Base-by-base conservation (phyloP, 1,140 invertebrate genomes). In the Tetragonula clypearis region DNA sequence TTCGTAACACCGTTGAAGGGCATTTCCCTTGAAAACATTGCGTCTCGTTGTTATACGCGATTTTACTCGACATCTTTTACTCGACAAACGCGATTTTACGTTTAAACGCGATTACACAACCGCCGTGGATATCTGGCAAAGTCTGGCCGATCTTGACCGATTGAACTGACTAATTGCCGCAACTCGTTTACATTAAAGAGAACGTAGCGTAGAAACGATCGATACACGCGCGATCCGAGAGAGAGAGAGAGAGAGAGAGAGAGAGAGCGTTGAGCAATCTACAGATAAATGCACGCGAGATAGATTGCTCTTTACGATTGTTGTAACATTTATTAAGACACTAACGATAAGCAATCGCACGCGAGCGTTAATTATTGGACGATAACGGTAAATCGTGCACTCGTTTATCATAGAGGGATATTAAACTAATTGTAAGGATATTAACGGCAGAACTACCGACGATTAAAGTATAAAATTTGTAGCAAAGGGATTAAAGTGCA, bases 241-340 rank as follows among this genome's bases (percentile, higher is more conserved):
- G 41, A 41, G 30, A 30, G 30, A 26, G 41, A 41, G 12, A 9
- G 12, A 26, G 41, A 41, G 56, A 9, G 12, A 26, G 41, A 41
- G 30, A 30, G 30, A 26, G 41, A 41, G 12, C n/a, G 82, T 53
- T 66, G 26, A 68, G 49, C 65, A 78, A 68, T 68, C 55, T 73
- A 35, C 0, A 77, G 74, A 83, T 79, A 72, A 79, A 79, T 79
- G 35, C 56, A 79, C 68, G 82, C 56, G 41, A 84, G 68, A 79
- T 79, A 65, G 77, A 84, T 84, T 62, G 56, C 41, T 30, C n/a
- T 30, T 55, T 17, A 41, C 68, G 82, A 79, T 72, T 79, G 77
- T 72, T 84, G 72, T 62, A 79, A 79, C 82, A 83, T n/a, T 83
- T 83, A 83, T 69, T 83, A 83, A 78, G 81, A 72, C 77, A 72